phyloP scores from a whole-genome alignment of 2,888 invertebrate species.

The Nemurella pictetii region DNA sequence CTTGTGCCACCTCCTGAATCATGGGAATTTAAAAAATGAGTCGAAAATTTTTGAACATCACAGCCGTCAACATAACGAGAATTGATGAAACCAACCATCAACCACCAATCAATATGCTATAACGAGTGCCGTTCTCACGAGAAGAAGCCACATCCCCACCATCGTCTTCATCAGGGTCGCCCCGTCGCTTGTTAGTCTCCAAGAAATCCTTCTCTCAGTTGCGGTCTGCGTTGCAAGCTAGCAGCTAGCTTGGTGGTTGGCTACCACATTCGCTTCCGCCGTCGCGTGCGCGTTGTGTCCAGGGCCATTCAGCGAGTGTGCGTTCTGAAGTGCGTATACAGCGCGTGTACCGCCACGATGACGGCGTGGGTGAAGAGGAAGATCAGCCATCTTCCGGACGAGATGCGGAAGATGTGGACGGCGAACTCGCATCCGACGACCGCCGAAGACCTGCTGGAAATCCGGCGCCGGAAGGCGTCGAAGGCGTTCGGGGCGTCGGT shows the following conservation, averaged over 20 bases:
- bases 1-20: no score
- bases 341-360: not conserved
- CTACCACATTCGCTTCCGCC: not conserved
- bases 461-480: slow-evolving; percentile 4
- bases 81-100: no score
- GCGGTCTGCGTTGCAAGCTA: not conserved
- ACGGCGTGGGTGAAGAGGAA: slow-evolving; percentile 26
- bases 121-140: no score
- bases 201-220: not conserved
- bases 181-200: not conserved
- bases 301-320: no score
- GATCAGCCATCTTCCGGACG: not conserved
- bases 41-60: no score
- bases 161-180: not conserved
- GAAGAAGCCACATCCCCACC: no score
- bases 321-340: not conserved
- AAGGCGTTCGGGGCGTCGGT: not conserved
- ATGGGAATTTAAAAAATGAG: no score
- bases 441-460: not conserved
- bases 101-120: no score
- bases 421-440: no score
- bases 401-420: slow-evolving; percentile 17
- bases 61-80: no score
- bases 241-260: not conserved
- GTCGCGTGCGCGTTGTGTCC: not conserved